Percentiles rank a stretch among this genome's conserved stretches.
phyloP scores from a whole-genome alignment of 2,113 vertebrate genomes.

The Brachypteracias leptosomus region DNA sequence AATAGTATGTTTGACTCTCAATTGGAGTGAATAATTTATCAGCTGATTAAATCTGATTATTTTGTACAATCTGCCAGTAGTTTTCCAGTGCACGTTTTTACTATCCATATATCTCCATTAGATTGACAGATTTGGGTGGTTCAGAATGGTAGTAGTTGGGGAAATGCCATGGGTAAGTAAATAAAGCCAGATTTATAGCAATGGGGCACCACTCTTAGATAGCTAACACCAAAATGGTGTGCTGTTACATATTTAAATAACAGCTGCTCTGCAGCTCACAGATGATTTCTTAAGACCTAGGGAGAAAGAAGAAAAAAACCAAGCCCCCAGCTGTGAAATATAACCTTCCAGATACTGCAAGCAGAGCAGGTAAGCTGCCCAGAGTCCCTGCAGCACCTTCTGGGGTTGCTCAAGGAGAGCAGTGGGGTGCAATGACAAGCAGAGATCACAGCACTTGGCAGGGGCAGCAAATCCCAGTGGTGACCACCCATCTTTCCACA shows the following conservation, averaged over 20 bases:
- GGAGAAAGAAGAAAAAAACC: background rate
- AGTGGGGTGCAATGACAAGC: fast-evolving
- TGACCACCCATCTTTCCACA: background rate
- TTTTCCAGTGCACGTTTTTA: constrained; percentile 23
- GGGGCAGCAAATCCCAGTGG: background rate
- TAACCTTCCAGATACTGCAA: background rate
- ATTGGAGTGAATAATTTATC: constrained; percentile 61
- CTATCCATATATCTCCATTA: constrained; percentile 42
- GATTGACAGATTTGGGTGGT: background rate
- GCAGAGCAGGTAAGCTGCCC: background rate
- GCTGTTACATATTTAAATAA: background rate
- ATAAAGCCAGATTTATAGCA: constrained; percentile 21
- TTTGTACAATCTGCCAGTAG: constrained; percentile 6
- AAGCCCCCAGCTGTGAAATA: background rate
- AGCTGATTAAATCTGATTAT: constrained; percentile 56
- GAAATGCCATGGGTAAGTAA: constrained; percentile 2
- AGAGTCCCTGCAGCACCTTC: background rate
- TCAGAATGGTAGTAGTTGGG: background rate
- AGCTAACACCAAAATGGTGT: background rate
- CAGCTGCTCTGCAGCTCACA: background rate
- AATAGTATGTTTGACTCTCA: constrained; percentile 22
- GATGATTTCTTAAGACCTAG: background rate
- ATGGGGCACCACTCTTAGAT: background rate
- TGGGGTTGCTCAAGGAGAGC: background rate
- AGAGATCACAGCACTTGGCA: background rate